Evolutionary conservation across 2,113 vertebrate species (phyloP), one percentile per base, ranked within the genome.

Genomic region (Corvus moneduloides): DNA sequence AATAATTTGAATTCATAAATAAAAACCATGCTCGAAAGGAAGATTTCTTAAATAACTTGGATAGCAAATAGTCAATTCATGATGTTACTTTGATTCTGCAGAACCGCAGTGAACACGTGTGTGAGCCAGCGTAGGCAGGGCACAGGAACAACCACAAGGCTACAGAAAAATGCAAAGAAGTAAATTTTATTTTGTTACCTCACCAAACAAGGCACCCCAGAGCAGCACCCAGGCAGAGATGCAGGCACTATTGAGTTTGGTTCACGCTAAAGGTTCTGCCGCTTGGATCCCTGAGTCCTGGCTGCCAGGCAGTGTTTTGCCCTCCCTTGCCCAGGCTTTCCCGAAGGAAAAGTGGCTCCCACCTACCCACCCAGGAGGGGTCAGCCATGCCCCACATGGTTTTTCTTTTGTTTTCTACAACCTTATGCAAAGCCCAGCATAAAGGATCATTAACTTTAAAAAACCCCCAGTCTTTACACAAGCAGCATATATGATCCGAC

Each of bases 41-140:
- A 76, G 15, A 62, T 32, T 77, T 84, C 54, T 76, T 67, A 54
- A 79, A 52, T 30, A 79, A 64, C 14, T 43, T 44, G 15, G 11
- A 16, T 16, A 84, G 37, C 10, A 61, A 21, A 32, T 6, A 89
- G 23, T 58, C 6, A 52, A 43, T 41, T 73, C 10, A 33, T 24
- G 27, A 44, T 27, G 11, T 18, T 33, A 28, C 32, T 54, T 79
- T 51, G 49, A 69, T 56, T 76, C 22, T 76, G 68, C 27, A 90
- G 46, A 81, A 71, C 43, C 0, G 0, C 0, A 5, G 32, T 21
- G 37, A 46, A 78, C 0, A 2, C 0, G 0, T 10, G 33, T 27
- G 11, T 22, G 11, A 64, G 49, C 48, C 46, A 48, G 71, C 30
- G 41, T 5, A 62, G 41, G n/a, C 63, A 83, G 21, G 39, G 30